phyloP scores from a whole-genome alignment of 2,888 invertebrate genomes.

The Oligia strigilis region DNA sequence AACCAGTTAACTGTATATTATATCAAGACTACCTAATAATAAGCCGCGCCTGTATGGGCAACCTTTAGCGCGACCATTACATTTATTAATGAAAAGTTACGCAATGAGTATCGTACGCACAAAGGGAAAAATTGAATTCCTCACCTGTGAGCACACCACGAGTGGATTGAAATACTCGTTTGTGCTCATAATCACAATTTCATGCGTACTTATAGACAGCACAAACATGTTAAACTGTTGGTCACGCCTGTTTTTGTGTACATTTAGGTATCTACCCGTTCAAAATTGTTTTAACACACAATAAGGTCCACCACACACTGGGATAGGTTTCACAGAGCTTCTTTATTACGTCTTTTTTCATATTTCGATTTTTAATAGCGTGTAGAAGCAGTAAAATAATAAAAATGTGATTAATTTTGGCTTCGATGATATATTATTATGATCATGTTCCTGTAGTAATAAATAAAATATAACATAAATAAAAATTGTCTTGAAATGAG shows the following conservation, averaged over 20 bases:
- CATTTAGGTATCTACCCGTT: slow-evolving; percentile 47
- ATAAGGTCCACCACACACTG: slow-evolving; percentile 40
- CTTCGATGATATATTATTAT: slow-evolving; percentile 47
- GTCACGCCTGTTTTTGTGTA: slow-evolving; percentile 84
- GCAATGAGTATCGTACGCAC: neutral
- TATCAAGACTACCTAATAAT: slow-evolving; percentile 4
- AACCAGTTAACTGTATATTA: slow-evolving; percentile 7
- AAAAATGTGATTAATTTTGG: slow-evolving; percentile 43
- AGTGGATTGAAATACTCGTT: slow-evolving; percentile 75
- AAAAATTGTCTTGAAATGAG: slow-evolving; percentile 32
- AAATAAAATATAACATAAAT: slow-evolving; percentile 49
- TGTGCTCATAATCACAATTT: slow-evolving; percentile 87
- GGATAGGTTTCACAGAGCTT: slow-evolving; percentile 24
- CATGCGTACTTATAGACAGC: slow-evolving; percentile 85
- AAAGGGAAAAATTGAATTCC: slow-evolving; percentile 50
- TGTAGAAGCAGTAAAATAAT: slow-evolving; percentile 39
- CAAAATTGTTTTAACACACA: slow-evolving; percentile 59
- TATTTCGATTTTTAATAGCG: slow-evolving; percentile 27
- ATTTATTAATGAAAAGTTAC: slow-evolving; percentile 18
- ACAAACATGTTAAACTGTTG: slow-evolving; percentile 85
- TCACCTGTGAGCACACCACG: slow-evolving; percentile 60
- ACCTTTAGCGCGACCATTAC: neutral
- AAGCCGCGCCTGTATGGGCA: neutral
- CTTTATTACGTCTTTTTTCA: slow-evolving; percentile 30
- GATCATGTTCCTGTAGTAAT: slow-evolving; percentile 34